These are phyloP conservation scores for Erpetoichthys calabaricus DNA, from an alignment of 2,797 vertebrate species.

Conservation along the genomic window DNA sequence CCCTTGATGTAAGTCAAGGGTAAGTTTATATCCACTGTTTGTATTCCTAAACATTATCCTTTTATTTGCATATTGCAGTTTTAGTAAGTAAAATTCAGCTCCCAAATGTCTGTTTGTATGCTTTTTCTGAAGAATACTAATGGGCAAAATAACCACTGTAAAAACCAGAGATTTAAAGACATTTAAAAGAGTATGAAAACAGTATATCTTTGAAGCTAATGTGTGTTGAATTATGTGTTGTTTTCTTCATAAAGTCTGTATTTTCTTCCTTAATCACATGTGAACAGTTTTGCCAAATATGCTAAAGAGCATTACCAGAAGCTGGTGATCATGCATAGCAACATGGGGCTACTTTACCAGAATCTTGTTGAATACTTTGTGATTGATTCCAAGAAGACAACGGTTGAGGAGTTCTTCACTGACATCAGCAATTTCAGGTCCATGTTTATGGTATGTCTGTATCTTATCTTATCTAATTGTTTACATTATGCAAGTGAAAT, in stretches of 20 bases:
- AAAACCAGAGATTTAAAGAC: no score
- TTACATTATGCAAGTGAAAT: not conserved
- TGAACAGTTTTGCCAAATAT: constrained; percentile 68
- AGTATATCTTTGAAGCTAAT: no score
- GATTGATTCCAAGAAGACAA: constrained; percentile 82
- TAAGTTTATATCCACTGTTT: no score
- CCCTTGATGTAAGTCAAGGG: no score
- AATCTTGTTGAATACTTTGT: constrained; percentile 72
- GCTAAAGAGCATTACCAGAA: constrained; percentile 75
- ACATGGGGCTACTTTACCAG: constrained; percentile 73
- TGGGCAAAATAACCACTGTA: no score
- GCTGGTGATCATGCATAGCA: constrained; percentile 66
- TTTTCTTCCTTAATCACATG: constrained; percentile 1
- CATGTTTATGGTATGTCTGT: constrained; percentile 69
- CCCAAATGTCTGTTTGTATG: no score
- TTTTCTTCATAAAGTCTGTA: not conserved
- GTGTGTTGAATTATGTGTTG: no score
- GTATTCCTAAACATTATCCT: no score
- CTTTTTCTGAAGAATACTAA: no score
- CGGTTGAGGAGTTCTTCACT: constrained; percentile 79
- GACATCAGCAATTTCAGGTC: constrained; percentile 86
- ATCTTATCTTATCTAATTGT: not conserved
- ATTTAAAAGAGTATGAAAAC: no score
- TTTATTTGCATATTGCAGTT: no score
- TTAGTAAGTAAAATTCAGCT: no score